phyloP scores from a whole-genome alignment of 1,140 invertebrate species.

The Piezodorus guildinii region DNA sequence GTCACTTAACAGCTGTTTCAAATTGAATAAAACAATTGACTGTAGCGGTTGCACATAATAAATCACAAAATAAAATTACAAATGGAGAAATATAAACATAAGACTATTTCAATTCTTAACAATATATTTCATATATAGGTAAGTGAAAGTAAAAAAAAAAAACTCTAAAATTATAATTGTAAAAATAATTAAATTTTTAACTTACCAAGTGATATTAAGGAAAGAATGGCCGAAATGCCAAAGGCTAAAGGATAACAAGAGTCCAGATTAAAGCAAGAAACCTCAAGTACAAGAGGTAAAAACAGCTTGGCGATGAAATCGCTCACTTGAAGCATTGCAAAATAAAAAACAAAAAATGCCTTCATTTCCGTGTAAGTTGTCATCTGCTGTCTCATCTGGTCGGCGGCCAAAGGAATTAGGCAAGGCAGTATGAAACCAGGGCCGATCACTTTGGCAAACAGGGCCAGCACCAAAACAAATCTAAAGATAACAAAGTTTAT shows the following conservation, averaged over 20 bases:
- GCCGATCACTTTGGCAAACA: not conserved
- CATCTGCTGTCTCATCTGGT: not conserved
- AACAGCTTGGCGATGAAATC: not conserved
- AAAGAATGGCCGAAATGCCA: not conserved
- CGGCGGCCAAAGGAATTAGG: not conserved
- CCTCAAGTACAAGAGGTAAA: not conserved
- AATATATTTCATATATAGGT: no score
- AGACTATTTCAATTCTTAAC: no score
- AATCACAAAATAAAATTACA: no score
- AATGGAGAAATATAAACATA: no score
- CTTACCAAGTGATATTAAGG: not conserved
- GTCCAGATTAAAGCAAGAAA: not conserved
- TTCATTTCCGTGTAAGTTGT: not conserved
- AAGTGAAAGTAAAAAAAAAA: no score
- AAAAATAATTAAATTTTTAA: not conserved
- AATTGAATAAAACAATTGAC: no score
- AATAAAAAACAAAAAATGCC: conserved; percentile 5
- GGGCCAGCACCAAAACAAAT: not conserved
- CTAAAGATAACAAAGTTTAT: not conserved
- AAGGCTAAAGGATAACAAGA: conserved; percentile 1
- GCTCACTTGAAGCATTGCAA: not conserved
- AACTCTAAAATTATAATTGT: no score
- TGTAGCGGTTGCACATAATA: no score
- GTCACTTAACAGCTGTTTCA: no score
- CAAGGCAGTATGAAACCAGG: not conserved